Percentiles rank a stretch among this genome's conserved stretches.
Evolutionary conservation across 1,140 invertebrate species (phyloP).

Genomic region (Apis florea): DNA sequence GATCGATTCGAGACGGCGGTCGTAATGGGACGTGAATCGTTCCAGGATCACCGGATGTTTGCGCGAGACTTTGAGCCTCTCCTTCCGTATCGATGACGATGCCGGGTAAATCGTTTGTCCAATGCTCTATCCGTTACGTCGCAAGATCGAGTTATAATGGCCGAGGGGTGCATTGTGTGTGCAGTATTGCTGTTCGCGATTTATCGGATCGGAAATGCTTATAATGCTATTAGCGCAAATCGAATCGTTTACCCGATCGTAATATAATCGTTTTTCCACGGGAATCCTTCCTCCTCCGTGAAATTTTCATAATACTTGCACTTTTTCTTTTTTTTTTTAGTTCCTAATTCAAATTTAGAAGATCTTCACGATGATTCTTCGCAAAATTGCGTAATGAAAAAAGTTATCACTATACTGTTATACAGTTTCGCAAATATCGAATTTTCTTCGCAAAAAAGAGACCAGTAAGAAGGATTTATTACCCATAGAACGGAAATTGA

Average conservation of each 20-base stretch:
- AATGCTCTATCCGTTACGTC: background rate
- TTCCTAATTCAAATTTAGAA: too few relatives aligned
- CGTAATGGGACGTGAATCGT: constrained; percentile 28
- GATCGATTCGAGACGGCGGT: constrained; percentile 22
- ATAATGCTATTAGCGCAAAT: background rate
- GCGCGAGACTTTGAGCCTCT: constrained; percentile 1
- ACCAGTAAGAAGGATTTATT: too few relatives aligned
- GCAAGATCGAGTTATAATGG: background rate
- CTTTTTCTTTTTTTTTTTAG: too few relatives aligned
- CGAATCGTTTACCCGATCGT: background rate
- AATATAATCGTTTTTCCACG: background rate
- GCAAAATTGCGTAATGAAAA: too few relatives aligned
- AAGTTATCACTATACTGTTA: too few relatives aligned
- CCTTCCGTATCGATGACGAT: background rate
- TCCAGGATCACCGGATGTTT: background rate
- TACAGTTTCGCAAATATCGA: too few relatives aligned
- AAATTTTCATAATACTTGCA: too few relatives aligned
- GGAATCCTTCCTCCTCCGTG: too few relatives aligned
- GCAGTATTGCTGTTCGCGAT: constrained; percentile 8
- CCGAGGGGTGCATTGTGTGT: too few relatives aligned
- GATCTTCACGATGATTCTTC: too few relatives aligned
- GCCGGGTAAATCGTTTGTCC: background rate
- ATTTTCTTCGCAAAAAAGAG: too few relatives aligned
- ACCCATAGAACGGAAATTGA: background rate
- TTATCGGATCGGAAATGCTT: background rate